These are phyloP conservation scores for Dynastes hyllus DNA, from an alignment of 2,888 invertebrate genomes.

Conservation along the genomic window DNA sequence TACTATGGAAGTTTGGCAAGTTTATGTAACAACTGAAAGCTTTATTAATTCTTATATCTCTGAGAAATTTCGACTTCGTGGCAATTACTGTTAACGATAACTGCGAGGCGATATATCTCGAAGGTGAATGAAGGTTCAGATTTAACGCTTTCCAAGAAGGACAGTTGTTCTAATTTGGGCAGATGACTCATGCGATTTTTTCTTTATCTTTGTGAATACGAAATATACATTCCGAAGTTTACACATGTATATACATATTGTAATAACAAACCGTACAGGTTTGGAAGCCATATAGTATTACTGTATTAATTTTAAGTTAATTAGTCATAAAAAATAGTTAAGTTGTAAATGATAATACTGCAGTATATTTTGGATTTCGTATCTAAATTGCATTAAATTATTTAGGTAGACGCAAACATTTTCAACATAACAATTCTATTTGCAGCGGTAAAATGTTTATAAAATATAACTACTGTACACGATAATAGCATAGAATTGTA, in stretches of 20 bases:
- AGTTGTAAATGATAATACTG: not conserved
- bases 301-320: too few species aligned
- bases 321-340: not conserved
- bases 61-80: slow-evolving; percentile 23
- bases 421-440: slow-evolving; percentile 2
- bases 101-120: slow-evolving; percentile 28
- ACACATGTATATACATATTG: too few species aligned
- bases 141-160: slow-evolving; percentile 27
- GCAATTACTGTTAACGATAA: slow-evolving; percentile 42
- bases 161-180: slow-evolving; percentile 30
- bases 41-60: slow-evolving; percentile 34
- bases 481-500: slow-evolving; percentile 8
- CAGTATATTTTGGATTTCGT: not conserved
- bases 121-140: slow-evolving; percentile 36
- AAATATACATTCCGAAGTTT: not conserved
- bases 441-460: not conserved
- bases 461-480: slow-evolving; percentile 1
- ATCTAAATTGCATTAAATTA: not conserved
- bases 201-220: slow-evolving; percentile 15
- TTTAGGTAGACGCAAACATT: not conserved
- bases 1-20: slow-evolving; percentile 34
- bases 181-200: slow-evolving; percentile 14
- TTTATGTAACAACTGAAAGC: slow-evolving; percentile 39
- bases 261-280: too few species aligned
- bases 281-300: too few species aligned